phyloP scores from a whole-genome alignment of 2,797 vertebrate genomes.

The Poecilia picta region DNA sequence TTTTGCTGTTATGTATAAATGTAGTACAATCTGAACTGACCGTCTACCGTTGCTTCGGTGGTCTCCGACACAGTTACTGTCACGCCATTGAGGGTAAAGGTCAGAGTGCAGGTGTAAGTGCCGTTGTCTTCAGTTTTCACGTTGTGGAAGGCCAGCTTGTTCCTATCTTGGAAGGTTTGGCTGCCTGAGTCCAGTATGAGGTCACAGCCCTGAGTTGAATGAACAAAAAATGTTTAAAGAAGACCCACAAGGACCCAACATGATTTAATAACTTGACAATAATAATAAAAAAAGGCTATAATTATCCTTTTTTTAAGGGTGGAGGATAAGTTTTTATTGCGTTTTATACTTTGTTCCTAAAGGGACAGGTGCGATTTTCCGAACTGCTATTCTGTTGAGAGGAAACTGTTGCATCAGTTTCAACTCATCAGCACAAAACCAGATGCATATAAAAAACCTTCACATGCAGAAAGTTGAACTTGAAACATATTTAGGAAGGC shows the following conservation, averaged over 20 bases:
- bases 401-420: neutral
- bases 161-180: slow-evolving; percentile 2
- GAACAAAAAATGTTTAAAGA: neutral
- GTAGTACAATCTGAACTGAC: slow-evolving; percentile 28
- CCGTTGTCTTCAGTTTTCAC: slow-evolving; percentile 25
- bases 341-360: neutral
- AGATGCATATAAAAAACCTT: neutral
- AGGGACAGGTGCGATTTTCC: neutral
- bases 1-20: neutral
- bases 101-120: slow-evolving; percentile 63
- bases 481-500: no score
- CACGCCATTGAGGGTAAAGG: slow-evolving; percentile 48
- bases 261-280: neutral
- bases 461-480: neutral
- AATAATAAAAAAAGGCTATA: neutral
- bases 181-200: slow-evolving; percentile 5
- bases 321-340: neutral
- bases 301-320: neutral
- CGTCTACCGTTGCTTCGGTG: slow-evolving; percentile 16
- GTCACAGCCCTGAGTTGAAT: slow-evolving; percentile 52
- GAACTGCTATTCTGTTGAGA: neutral
- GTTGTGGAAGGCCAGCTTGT: slow-evolving; percentile 15
- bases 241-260: neutral
- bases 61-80: slow-evolving; percentile 60
- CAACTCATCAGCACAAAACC: no score